These are phyloP conservation scores for Phortica okadai DNA, from an alignment of 2,888 invertebrate species.

Conservation along the genomic window DNA sequence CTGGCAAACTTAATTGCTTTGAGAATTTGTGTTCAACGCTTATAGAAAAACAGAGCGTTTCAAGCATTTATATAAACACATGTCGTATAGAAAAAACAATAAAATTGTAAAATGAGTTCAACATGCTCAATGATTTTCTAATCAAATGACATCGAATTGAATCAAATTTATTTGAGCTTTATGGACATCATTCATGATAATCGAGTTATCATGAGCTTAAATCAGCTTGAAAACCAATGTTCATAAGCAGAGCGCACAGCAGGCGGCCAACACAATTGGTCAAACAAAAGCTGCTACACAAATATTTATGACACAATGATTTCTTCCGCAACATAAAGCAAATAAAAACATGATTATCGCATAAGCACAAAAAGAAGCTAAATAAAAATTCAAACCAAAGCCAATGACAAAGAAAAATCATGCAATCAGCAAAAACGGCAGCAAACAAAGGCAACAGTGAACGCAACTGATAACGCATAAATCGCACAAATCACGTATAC, in stretches of 20 bases:
- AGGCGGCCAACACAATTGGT: background rate
- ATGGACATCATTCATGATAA: too few species aligned
- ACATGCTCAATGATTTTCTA: too few species aligned
- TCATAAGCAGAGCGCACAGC: background rate
- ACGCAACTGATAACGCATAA: background rate
- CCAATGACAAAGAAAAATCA: conserved; percentile 28
- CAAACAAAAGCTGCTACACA: conserved; percentile 12
- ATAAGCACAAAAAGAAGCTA: background rate
- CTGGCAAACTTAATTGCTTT: background rate
- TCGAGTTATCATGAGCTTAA: background rate
- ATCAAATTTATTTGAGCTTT: too few species aligned
- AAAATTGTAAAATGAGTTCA: too few species aligned
- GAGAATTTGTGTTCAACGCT: background rate
- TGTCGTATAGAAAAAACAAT: too few species aligned
- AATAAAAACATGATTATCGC: background rate
- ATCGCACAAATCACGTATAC: conserved; percentile 2
- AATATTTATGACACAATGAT: conserved; percentile 18
- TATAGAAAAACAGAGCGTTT: too few species aligned
- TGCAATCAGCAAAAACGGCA: conserved; percentile 17
- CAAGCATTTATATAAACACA: too few species aligned
- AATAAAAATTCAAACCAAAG: too few species aligned
- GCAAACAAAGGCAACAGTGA: background rate
- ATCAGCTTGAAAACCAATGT: background rate
- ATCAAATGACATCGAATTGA: too few species aligned
- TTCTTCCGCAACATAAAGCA: conserved; percentile 25